These are phyloP conservation scores for Conus canariensis DNA, from an alignment of 2,888 invertebrate species.

Conservation along the genomic window DNA sequence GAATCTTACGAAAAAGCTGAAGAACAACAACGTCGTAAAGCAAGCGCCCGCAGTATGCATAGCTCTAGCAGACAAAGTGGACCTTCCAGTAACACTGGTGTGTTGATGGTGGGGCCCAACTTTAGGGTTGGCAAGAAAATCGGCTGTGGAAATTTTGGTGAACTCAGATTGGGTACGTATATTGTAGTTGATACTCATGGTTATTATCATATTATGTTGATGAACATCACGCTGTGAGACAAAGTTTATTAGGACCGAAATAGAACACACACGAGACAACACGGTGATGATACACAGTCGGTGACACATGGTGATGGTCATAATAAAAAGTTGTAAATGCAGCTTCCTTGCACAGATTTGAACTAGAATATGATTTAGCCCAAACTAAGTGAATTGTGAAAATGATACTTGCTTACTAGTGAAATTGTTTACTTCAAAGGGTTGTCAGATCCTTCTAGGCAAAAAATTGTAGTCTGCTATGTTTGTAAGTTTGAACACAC, in stretches of 20 bases:
- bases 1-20: constrained; percentile 66
- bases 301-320: too few relatives aligned
- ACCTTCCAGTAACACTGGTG: constrained; percentile 78
- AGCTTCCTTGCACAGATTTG: too few relatives aligned
- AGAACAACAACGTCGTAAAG: constrained; percentile 65
- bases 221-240: not conserved
- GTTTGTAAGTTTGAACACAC: too few relatives aligned
- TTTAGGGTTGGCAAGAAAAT: constrained; percentile 99
- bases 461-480: too few relatives aligned
- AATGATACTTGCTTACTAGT: too few relatives aligned
- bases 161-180: constrained; percentile 94
- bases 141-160: constrained; percentile 99
- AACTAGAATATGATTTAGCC: too few relatives aligned
- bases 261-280: too few relatives aligned
- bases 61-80: constrained; percentile 62
- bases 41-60: constrained; percentile 71
- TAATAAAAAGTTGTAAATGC: too few relatives aligned
- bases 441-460: too few relatives aligned
- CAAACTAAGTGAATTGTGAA: too few relatives aligned
- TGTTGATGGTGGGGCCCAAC: constrained; percentile 99
- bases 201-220: not conserved
- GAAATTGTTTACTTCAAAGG: too few relatives aligned
- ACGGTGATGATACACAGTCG: too few relatives aligned
- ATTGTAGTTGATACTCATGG: not conserved
- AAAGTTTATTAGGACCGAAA: not conserved